A percentile compares a stretch with the other conserved stretches of the same genome.
These are phyloP conservation scores for Crypturellus tataupa DNA, from an alignment of 2,797 vertebrate genomes.

Conservation along the genomic window DNA sequence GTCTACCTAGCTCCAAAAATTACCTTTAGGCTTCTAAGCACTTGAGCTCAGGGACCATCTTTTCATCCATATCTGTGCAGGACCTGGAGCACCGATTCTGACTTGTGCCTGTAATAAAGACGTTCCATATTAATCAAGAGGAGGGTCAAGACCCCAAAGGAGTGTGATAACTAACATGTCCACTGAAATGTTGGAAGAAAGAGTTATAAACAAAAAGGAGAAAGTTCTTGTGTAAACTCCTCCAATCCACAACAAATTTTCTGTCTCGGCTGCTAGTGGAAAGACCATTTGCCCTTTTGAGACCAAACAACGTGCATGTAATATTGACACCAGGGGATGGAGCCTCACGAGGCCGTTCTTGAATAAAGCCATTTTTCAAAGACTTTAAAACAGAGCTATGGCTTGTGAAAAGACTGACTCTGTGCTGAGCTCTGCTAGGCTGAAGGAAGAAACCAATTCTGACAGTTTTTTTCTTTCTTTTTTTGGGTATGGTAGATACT, in stretches of 20 bases:
- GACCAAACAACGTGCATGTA: background rate
- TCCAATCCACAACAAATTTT: background rate
- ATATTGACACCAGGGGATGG: background rate
- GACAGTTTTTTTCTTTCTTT: background rate
- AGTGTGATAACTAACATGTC: rapidly evolving
- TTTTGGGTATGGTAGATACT: background rate
- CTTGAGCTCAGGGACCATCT: background rate
- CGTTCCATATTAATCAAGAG: background rate
- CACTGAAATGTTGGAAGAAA: background rate
- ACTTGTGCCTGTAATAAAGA: background rate
- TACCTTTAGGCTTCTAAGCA: background rate
- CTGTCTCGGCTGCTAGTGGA: background rate
- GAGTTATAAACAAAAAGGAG: background rate
- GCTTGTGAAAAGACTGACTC: constrained; percentile 14
- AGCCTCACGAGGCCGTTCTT: background rate
- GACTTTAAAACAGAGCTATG: constrained; percentile 4
- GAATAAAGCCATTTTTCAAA: constrained; percentile 27
- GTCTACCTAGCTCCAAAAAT: background rate
- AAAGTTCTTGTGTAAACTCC: background rate
- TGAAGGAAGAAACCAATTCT: background rate
- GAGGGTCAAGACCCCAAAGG: background rate
- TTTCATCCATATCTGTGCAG: background rate
- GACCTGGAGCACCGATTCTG: background rate
- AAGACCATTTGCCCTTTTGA: background rate
- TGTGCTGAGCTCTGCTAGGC: constrained; percentile 1